These are phyloP conservation scores for Calephelis perditalis DNA, from an alignment of 2,888 invertebrate genomes.

Conservation along the genomic window DNA sequence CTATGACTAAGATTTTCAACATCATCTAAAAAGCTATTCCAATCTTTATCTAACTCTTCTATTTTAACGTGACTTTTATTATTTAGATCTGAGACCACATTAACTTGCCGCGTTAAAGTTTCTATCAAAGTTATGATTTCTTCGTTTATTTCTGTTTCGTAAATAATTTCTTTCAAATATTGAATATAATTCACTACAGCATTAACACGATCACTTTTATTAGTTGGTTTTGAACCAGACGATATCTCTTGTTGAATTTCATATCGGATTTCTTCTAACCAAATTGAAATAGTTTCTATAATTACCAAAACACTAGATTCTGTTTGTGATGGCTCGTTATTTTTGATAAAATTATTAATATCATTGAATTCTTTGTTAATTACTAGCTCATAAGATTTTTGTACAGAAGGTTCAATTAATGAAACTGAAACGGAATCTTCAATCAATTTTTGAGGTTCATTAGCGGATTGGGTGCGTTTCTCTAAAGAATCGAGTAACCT, in stretches of 20 bases:
- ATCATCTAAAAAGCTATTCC: conserved; percentile 84
- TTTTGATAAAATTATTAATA: conserved; percentile 78
- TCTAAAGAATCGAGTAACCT: conserved; percentile 56
- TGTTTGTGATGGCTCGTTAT: conserved; percentile 75
- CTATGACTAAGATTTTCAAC: conserved; percentile 77
- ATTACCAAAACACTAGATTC: conserved; percentile 85
- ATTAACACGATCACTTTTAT: conserved; percentile 51
- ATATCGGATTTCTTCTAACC: conserved; percentile 91
- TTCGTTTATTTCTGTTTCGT: conserved; percentile 81
- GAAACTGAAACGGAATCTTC: conserved; percentile 55
- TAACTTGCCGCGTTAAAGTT: conserved; percentile 81
- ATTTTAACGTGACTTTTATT: conserved; percentile 57
- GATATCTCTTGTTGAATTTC: conserved; percentile 77
- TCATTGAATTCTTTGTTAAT: conserved; percentile 79
- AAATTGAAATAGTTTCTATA: conserved; percentile 88
- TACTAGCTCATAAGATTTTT: conserved; percentile 67
- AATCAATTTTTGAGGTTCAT: conserved; percentile 42
- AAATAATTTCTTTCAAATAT: conserved; percentile 81
- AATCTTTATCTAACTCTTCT: conserved; percentile 80
- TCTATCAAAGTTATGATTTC: conserved; percentile 81
- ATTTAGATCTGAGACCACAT: conserved; percentile 82
- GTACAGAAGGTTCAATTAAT: conserved; percentile 59
- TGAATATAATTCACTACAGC: conserved; percentile 75
- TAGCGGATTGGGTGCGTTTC: conserved; percentile 55
- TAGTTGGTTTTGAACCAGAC: conserved; percentile 39